Evolutionary conservation across 2,888 invertebrate genomes (phyloP), one percentile per base, ranked within the genome.

Genomic region (Marasmarcha lunaedactyla): DNA sequence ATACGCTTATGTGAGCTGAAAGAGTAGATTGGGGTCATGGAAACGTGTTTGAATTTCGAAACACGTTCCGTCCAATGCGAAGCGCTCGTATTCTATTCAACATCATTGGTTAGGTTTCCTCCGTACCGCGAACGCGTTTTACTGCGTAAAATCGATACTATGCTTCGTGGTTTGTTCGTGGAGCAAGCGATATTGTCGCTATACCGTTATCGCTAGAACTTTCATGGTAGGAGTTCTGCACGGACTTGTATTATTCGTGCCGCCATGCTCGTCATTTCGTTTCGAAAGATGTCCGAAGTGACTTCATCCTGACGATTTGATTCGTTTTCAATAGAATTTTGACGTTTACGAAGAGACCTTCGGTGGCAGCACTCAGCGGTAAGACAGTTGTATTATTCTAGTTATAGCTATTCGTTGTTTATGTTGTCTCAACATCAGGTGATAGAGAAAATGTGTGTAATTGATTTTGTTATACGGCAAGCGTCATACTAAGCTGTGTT

Each of bases 21-120:
- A 59, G 59, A 58, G 61, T 55, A 69, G 64, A 73, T 68, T 65
- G 74, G 72, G 81, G 79, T 81, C 79, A 81, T 68, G 64, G 76
- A 76, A 20, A 76, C 78, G 74, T 71, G 76, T 78, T 79, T 79
- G 71, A 79, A 79, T 78, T 78, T 77, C 73, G 76, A 79, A 77
- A 73, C 70, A 66, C 68, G 71, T 71, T 56, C 64, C 63, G 59
- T 72, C 81, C 81, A 81, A 81, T 81, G 63, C 74, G 65, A 63
- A 59, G 70, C 71, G 65, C 60, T 63, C 63, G 61, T 61, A 58
- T 56, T 57, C 61, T 61, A 55, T 57, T 56, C 52, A 54, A 54
- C 66, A 59, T 66, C 63, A 81, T 81, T 81, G 81, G 81, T 65
- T 71, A 57, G 55, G 49, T 50, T 39, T 39, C 39, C 56, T 59